phyloP scores from a whole-genome alignment of 2,797 vertebrate genomes.

The Falco columbarius region DNA sequence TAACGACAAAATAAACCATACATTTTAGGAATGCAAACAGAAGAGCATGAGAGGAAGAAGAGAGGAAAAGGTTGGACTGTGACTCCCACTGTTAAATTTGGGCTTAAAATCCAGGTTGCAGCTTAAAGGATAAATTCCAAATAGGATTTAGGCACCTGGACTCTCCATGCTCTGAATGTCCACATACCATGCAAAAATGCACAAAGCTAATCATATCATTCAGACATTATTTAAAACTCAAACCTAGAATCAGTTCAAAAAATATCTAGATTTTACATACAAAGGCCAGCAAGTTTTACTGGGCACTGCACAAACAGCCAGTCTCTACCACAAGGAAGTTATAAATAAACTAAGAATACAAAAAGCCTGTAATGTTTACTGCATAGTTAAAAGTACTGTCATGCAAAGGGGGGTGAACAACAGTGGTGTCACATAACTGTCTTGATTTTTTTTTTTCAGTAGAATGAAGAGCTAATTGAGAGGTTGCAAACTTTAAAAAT shows the following conservation, averaged over 20 bases:
- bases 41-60: neutral
- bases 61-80: neutral
- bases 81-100: neutral
- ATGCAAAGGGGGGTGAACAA: neutral
- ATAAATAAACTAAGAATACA: neutral
- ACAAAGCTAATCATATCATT: neutral
- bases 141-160: neutral
- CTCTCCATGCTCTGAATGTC: neutral
- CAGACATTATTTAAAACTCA: neutral
- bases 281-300: neutral
- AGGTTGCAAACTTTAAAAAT: neutral
- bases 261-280: neutral
- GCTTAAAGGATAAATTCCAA: neutral
- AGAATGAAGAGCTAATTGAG: neutral
- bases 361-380: accelerated
- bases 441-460: neutral
- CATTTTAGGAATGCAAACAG: neutral
- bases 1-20: neutral
- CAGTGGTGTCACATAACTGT: neutral
- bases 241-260: neutral
- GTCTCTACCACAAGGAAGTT: neutral
- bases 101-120: neutral
- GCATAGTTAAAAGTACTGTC: neutral
- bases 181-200: neutral
- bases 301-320: neutral